Conservation (phyloP, 2,113 vertebrate species). For the Leucopsar rothschildi region DNA sequence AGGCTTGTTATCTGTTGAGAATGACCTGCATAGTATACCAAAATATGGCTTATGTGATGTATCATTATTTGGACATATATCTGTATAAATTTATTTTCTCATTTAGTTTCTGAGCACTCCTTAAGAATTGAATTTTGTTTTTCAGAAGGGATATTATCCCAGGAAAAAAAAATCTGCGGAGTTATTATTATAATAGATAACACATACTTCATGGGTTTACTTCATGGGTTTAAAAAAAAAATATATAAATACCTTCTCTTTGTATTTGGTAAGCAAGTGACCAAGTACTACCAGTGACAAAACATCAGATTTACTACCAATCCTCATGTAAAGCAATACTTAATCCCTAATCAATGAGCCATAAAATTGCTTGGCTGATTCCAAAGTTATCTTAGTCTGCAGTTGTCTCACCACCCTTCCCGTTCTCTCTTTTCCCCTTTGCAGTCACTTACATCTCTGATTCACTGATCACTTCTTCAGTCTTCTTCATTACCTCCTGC, state of each 20-base stretch:
- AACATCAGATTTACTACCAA: not conserved
- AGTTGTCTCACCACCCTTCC: not conserved
- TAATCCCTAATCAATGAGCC: not conserved
- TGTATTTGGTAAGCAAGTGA: not conserved
- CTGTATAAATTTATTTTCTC: not conserved
- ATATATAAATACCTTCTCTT: not conserved
- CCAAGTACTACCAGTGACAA: not conserved
- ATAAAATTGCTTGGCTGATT: not conserved
- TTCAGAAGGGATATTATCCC: not conserved
- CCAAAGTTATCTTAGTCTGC: not conserved
- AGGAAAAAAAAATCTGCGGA: not conserved
- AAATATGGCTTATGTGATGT: not conserved
- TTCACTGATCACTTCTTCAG: not conserved
- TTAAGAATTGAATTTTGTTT: not conserved
- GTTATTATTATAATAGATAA: not conserved
- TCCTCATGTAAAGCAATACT: not conserved
- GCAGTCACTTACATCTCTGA: not conserved
- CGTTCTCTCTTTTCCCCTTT: not conserved
- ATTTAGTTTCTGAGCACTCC: not conserved
- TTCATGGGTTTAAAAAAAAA: not conserved
- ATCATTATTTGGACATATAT: not conserved
- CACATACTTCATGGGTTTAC: not conserved
- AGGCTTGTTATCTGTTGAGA: not conserved
- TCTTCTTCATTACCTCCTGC: not conserved
- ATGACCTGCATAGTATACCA: accelerated